Percentiles rank a stretch among this genome's conserved stretches.
Conservation (phyloP, 2,888 invertebrate genomes). For the Trichacis sp. region DNA sequence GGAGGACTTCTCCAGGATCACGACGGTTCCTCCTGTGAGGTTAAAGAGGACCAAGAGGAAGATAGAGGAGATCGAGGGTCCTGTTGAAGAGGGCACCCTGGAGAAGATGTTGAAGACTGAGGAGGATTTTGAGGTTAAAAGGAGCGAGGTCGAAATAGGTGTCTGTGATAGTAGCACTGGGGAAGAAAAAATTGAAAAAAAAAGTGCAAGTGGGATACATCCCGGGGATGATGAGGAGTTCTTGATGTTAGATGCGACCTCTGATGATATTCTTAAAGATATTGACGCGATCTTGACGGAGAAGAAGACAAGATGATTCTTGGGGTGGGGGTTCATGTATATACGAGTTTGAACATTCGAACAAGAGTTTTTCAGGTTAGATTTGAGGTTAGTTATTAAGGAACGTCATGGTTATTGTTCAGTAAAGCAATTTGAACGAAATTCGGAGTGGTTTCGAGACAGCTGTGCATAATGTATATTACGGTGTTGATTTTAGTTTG, state of each 20-base stretch:
- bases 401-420: too few species aligned
- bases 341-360: too few species aligned
- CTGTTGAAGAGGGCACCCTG: not conserved
- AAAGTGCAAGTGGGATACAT: too few species aligned
- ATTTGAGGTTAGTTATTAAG: not conserved
- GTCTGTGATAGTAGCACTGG: slow-evolving; percentile 61
- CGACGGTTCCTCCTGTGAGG: slow-evolving; percentile 31
- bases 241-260: slow-evolving; percentile 50
- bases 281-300: slow-evolving; percentile 62
- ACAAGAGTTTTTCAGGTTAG: too few species aligned
- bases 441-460: too few species aligned
- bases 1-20: not conserved
- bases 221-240: slow-evolving; percentile 45
- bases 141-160: slow-evolving; percentile 53
- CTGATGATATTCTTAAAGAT: slow-evolving; percentile 62
- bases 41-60: slow-evolving; percentile 24
- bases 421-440: too few species aligned
- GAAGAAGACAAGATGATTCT: slow-evolving; percentile 26
- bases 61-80: slow-evolving; percentile 22
- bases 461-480: too few species aligned
- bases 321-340: too few species aligned
- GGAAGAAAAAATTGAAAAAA: slow-evolving; percentile 35
- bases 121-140: not conserved
- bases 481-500: too few species aligned
- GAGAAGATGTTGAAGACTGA: not conserved